These are phyloP conservation scores for Xestia sexstrigata DNA, from an alignment of 2,888 invertebrate genomes.

Conservation along the genomic window DNA sequence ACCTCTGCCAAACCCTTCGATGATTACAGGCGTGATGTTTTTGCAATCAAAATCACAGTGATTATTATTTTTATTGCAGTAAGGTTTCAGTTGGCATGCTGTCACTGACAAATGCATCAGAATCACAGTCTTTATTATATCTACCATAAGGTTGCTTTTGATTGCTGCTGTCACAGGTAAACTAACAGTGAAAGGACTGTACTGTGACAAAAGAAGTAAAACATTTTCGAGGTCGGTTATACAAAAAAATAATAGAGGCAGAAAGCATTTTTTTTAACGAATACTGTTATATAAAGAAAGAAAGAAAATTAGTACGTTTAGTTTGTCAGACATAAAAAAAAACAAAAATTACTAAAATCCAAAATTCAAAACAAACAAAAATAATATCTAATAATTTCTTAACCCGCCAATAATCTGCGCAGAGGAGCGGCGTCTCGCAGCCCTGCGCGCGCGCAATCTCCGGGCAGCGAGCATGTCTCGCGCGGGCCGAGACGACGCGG, in stretches of 20 bases:
- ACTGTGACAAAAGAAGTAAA: too few relatives aligned
- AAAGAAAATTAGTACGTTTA: background rate
- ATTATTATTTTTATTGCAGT: too few relatives aligned
- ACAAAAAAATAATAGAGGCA: too few relatives aligned
- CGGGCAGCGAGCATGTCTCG: constrained; percentile 70
- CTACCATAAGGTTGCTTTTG: background rate
- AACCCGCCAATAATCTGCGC: constrained; percentile 12
- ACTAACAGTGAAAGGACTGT: too few relatives aligned
- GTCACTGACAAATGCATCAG: too few relatives aligned
- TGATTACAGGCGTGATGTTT: too few relatives aligned
- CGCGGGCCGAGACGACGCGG: constrained; percentile 78
- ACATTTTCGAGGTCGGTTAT: too few relatives aligned
- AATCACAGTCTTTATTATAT: background rate
- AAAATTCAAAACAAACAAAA: too few relatives aligned
- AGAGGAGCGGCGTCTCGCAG: constrained; percentile 56
- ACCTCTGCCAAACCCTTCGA: background rate
- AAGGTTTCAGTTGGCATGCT: too few relatives aligned
- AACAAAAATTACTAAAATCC: background rate
- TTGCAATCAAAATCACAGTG: too few relatives aligned
- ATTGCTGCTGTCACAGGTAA: background rate
- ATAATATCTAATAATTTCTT: background rate
- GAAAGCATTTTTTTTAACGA: background rate
- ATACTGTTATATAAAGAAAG: background rate
- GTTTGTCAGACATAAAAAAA: background rate
- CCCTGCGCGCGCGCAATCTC: constrained; percentile 75